A percentile compares a stretch with the other conserved stretches of the same genome.
Evolutionary conservation across 2,888 invertebrate genomes (phyloP).

Genomic region (Apeira syringaria): DNA sequence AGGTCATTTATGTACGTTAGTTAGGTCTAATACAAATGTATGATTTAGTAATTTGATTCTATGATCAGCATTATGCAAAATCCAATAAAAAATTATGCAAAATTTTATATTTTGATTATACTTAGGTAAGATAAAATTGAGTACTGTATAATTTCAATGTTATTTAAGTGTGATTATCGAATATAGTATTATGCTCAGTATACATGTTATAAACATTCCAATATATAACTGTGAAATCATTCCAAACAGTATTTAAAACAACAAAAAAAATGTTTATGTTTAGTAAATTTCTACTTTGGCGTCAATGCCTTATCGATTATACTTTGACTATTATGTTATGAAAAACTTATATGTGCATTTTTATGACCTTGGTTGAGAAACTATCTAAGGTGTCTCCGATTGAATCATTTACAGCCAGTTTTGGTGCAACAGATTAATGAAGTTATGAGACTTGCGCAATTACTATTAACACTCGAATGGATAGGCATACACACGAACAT

Average conservation of each 20-base stretch:
- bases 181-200: slow-evolving; percentile 4
- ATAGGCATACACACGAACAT: too few species aligned
- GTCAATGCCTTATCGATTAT: neutral
- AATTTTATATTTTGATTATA: slow-evolving; percentile 24
- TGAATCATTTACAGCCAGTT: too few species aligned
- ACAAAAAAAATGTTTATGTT: neutral
- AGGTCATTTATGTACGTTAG: slow-evolving; percentile 18
- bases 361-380: neutral
- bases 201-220: slow-evolving; percentile 15
- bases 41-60: neutral
- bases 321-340: neutral
- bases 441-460: too few species aligned
- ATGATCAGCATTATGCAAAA: slow-evolving; percentile 15
- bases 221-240: slow-evolving; percentile 2
- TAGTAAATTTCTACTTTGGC: neutral
- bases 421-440: too few species aligned
- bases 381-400: too few species aligned
- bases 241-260: slow-evolving; percentile 12
- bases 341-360: slow-evolving; percentile 1
- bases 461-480: too few species aligned
- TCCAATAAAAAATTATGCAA: slow-evolving; percentile 10
- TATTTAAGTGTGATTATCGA: slow-evolving; percentile 2
- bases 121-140: slow-evolving; percentile 15
- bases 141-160: slow-evolving; percentile 4
- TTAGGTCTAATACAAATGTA: slow-evolving; percentile 13